Evolutionary conservation across 2,888 invertebrate genomes (phyloP).

Genomic region (Mythimna loreyi): DNA sequence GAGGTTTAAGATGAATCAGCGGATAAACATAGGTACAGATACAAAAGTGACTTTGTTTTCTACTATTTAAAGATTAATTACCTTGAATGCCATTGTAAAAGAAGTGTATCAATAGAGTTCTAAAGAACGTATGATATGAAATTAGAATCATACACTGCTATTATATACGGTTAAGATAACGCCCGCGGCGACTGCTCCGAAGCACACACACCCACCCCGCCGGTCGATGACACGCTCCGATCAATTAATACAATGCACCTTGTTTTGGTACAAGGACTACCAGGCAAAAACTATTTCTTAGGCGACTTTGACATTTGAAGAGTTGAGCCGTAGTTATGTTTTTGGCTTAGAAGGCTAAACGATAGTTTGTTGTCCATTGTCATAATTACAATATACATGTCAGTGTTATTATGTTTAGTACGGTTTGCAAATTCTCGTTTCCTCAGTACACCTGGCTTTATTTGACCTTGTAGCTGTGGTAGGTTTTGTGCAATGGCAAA

Average conservation of each 20-base stretch:
- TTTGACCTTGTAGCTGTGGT: too few relatives aligned
- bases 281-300: constrained; percentile 41
- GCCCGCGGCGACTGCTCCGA: constrained; percentile 60
- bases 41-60: too few relatives aligned
- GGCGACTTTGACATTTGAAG: constrained; percentile 43
- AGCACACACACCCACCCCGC: constrained; percentile 38
- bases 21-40: too few relatives aligned
- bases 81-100: constrained; percentile 70
- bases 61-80: constrained; percentile 36
- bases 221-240: constrained; percentile 65
- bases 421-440: too few relatives aligned
- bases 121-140: constrained; percentile 58
- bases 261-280: constrained; percentile 72
- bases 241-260: constrained; percentile 69
- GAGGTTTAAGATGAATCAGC: too few relatives aligned
- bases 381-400: neutral
- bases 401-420: too few relatives aligned
- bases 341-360: neutral
- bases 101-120: constrained; percentile 58
- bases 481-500: too few relatives aligned
- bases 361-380: neutral
- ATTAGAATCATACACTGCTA: constrained; percentile 38
- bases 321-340: constrained; percentile 3
- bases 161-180: constrained; percentile 65
- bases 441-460: too few relatives aligned